Evolutionary conservation across 1,140 invertebrate genomes (phyloP).

Genomic region (Drosophila micromelanica): DNA sequence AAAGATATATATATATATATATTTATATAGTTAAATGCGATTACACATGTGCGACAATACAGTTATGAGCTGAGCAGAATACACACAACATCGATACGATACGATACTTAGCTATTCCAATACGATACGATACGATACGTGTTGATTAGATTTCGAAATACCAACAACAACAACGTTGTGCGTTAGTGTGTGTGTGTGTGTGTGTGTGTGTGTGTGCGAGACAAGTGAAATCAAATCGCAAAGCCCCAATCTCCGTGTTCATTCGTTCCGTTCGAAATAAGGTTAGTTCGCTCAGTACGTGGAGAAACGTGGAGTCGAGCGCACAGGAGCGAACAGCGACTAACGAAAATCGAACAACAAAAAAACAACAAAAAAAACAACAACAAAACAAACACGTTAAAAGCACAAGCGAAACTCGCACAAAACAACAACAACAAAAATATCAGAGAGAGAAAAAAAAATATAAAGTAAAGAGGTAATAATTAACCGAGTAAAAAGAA

Average conservation of each 20-base stretch:
- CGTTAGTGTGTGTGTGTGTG: background rate
- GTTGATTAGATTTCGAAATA: conserved; percentile 78
- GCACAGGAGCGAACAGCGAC: conserved; percentile 60
- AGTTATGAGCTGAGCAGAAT: conserved; percentile 40
- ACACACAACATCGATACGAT: conserved; percentile 35
- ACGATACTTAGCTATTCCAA: conserved; percentile 50
- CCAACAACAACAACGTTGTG: conserved; percentile 29
- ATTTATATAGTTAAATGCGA: conserved; percentile 7
- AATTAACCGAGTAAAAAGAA: conserved; percentile 28
- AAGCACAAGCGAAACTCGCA: conserved; percentile 7
- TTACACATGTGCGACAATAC: conserved; percentile 37
- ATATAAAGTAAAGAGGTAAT: conserved; percentile 23
- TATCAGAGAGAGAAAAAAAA: background rate
- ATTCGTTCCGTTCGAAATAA: conserved; percentile 63
- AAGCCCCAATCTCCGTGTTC: conserved; percentile 46
- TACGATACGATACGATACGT: conserved; percentile 54
- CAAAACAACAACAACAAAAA: conserved; percentile 8
- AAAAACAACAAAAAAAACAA: background rate
- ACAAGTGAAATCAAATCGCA: conserved; percentile 48
- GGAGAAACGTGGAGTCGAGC: conserved; percentile 69
- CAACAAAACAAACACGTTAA: conserved; percentile 7
- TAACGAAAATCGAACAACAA: conserved; percentile 3
- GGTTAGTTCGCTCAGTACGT: conserved; percentile 74
- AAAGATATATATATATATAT: background rate
- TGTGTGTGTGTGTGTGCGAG: conserved; percentile 26